phyloP scores from a whole-genome alignment of 2,888 invertebrate genomes.

The Physocephala rufipes region DNA sequence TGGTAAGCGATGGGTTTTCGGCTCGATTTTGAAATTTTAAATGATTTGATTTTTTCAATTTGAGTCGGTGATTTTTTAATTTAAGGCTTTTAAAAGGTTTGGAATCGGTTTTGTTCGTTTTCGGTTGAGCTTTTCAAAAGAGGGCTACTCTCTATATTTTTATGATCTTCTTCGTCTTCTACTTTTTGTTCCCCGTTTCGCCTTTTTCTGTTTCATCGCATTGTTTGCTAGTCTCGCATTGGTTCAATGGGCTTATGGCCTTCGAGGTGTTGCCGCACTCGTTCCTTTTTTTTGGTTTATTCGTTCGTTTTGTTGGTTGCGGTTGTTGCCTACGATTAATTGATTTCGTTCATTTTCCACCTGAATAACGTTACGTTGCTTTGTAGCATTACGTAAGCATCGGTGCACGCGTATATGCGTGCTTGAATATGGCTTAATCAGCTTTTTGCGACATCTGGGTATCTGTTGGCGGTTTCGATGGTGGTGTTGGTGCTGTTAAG shows the following conservation, averaged over 20 bases:
- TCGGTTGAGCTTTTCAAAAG: no score
- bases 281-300: neutral
- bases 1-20: neutral
- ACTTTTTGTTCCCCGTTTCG: no score
- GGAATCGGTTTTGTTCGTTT: neutral
- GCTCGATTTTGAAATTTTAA: no score
- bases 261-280: conserved; percentile 9
- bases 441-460: conserved; percentile 1
- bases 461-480: neutral
- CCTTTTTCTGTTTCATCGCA: no score
- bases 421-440: neutral
- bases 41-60: neutral
- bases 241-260: neutral
- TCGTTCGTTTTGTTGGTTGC: conserved; percentile 7
- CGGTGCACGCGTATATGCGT: neutral
- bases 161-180: no score
- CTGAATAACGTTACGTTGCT: conserved; percentile 19
- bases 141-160: no score
- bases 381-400: conserved; percentile 3
- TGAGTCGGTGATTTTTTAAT: neutral
- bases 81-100: neutral
- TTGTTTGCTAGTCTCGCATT: neutral
- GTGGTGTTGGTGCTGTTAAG: no score
- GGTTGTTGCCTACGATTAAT: conserved; percentile 4
- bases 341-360: conserved; percentile 24